Evolutionary conservation across 2,797 vertebrate genomes (phyloP).

Genomic region (Nannoperca australis): DNA sequence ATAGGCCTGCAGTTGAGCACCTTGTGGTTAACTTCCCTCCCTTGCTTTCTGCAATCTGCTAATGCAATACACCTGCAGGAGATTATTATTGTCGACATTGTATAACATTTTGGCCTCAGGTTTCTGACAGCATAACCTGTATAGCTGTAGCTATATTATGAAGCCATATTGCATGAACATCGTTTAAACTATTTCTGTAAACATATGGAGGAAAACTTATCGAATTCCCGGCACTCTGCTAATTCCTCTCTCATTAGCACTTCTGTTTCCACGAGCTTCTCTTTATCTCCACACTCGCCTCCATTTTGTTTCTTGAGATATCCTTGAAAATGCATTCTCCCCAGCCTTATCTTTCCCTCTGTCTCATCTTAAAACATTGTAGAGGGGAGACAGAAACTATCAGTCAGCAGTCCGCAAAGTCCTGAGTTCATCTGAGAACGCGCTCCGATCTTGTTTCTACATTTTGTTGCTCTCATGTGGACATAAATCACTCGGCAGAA

Average conservation of each 20-base stretch:
- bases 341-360: slow-evolving; percentile 44
- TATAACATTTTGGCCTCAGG: not conserved
- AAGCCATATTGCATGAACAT: not conserved
- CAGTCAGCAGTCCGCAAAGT: slow-evolving; percentile 69
- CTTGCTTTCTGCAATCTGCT: slow-evolving; percentile 9
- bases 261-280: not conserved
- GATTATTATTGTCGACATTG: not conserved
- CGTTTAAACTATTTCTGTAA: not conserved
- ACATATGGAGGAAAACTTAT: not conserved
- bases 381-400: slow-evolving; percentile 63
- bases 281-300: slow-evolving; percentile 13
- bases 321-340: slow-evolving; percentile 46
- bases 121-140: not conserved
- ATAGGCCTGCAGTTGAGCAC: not conserved
- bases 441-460: slow-evolving; percentile 75
- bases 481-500: slow-evolving; percentile 73
- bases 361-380: slow-evolving; percentile 65
- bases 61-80: slow-evolving; percentile 22
- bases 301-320: slow-evolving; percentile 55
- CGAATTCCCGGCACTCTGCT: not conserved
- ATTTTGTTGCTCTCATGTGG: slow-evolving; percentile 60
- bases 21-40: not conserved
- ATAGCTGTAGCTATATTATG: not conserved
- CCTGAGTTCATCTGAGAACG: slow-evolving; percentile 72
- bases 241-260: slow-evolving; percentile 4